Conservation (phyloP, 2,888 invertebrate species). For the Pinctada fucata region DNA sequence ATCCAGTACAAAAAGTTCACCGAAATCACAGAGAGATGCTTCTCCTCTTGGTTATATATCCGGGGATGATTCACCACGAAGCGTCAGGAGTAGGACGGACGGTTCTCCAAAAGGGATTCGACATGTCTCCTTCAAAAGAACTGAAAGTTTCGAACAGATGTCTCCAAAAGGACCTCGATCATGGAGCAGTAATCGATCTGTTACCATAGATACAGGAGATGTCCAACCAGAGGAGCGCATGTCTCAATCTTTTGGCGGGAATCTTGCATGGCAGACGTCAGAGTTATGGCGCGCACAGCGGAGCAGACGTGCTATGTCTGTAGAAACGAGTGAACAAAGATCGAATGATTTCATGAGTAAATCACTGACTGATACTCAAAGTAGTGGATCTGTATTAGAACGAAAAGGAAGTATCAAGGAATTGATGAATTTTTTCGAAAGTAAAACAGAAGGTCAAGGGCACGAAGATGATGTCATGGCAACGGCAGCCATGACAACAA, state of each 20-base stretch:
- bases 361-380: conserved; percentile 32
- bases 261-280: neutral
- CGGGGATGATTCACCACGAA: conserved; percentile 44
- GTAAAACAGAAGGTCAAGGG: conserved; percentile 49
- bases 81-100: conserved; percentile 40
- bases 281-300: conserved; percentile 19
- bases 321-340: conserved; percentile 25
- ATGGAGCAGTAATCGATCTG: conserved; percentile 17
- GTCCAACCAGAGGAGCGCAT: conserved; percentile 22
- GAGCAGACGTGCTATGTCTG: conserved; percentile 16
- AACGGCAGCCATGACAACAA: conserved; percentile 33
- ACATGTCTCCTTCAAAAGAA: conserved; percentile 47
- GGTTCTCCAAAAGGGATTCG: conserved; percentile 49
- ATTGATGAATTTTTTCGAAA: conserved; percentile 66
- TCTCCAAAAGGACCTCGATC: conserved; percentile 44
- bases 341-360: conserved; percentile 41
- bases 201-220: conserved; percentile 19
- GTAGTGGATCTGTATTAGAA: conserved; percentile 52
- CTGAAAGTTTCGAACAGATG: conserved; percentile 42
- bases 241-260: conserved; percentile 7
- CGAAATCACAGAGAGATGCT: conserved; percentile 46
- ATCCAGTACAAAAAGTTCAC: conserved; percentile 44
- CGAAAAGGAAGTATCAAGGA: conserved; percentile 71
- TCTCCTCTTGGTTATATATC: conserved; percentile 33
- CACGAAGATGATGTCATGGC: conserved; percentile 18